Evolutionary conservation across 2,888 invertebrate species (phyloP).

Genomic region (Drosophila anomalipes): DNA sequence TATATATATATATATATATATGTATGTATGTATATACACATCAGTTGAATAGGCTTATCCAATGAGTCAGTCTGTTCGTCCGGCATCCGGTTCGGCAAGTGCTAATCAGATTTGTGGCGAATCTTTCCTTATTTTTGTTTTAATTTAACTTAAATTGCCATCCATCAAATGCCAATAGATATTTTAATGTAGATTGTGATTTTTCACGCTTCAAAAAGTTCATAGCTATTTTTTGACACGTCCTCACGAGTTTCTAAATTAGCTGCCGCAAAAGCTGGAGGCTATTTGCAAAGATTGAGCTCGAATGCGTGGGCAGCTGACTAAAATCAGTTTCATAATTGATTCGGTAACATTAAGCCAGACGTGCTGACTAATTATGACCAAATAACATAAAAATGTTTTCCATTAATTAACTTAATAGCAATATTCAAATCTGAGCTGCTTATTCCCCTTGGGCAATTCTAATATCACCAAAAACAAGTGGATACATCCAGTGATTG

Average conservation of each 20-base stretch:
- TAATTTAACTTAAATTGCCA: slow-evolving; percentile 17
- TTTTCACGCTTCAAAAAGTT: slow-evolving; percentile 44
- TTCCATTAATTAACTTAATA: slow-evolving; percentile 33
- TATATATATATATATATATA: not conserved
- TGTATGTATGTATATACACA: not conserved
- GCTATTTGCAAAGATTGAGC: slow-evolving; percentile 33
- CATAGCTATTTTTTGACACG: slow-evolving; percentile 39
- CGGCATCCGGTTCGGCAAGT: slow-evolving; percentile 63
- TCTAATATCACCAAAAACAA: not conserved
- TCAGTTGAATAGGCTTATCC: slow-evolving; percentile 20
- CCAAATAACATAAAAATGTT: slow-evolving; percentile 47
- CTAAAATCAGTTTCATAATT: slow-evolving; percentile 40
- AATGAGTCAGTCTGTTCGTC: slow-evolving; percentile 36
- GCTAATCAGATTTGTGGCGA: slow-evolving; percentile 69
- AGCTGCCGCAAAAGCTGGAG: slow-evolving; percentile 13
- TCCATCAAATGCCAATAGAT: slow-evolving; percentile 50
- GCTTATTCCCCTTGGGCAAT: not conserved
- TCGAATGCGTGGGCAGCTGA: slow-evolving; percentile 33
- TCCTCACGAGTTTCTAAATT: slow-evolving; percentile 52
- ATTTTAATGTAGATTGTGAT: slow-evolving; percentile 40
- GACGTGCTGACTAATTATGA: slow-evolving; percentile 68
- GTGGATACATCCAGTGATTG: not conserved
- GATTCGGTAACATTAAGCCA: slow-evolving; percentile 21
- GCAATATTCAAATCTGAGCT: not conserved
- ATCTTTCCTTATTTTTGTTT: slow-evolving; percentile 25